Base-by-base conservation (phyloP, 2,888 invertebrate genomes). In the Diploptera punctata region DNA sequence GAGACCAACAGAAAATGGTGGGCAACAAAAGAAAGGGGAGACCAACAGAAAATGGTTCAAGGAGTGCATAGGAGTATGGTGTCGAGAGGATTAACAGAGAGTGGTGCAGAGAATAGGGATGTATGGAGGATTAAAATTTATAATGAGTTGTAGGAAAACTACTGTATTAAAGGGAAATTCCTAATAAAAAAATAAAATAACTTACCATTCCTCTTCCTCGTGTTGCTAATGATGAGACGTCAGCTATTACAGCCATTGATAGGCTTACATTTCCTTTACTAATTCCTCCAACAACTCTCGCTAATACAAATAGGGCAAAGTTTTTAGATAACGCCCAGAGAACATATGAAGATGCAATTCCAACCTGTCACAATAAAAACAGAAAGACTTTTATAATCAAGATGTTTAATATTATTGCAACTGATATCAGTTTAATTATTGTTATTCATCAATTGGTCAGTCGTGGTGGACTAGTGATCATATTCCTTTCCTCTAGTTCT, bases 181-280 rank as follows among this genome's bases (percentile, higher is more conserved):
- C n/a, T n/a, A n/a, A n/a, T n/a, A n/a, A n/a, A n/a, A n/a, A n/a
- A n/a, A n/a, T n/a, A n/a, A 65, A 43, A 67, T 60, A 73, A 77
- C 79, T 84, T 85, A 95, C 96, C 99, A 99, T 99, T 81, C 97
- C 98, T 82, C 90, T 92, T 44, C 95, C 95, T 79, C 98, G 88
- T n/a, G 92, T 91, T 79, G 91, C 90, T 67, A 90, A 87, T 73
- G 91, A 89, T 1, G 95, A 94, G 9, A 95, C 92, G 85, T 99
- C 99, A 0, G 97, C 92, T 44, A 99, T 93, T 71, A 99, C 91
- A 1, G 99, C 97, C 89, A 97, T 97, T 73, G 95, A 93, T 26
- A 99, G 87, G 77, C 96, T 96, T 16, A 99, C 93, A 83, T 99
- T 99, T 26, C 98, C 98, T 85, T 99, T 98, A 82, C 96, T 96